Evolutionary conservation across 2,113 vertebrate genomes (phyloP), one percentile per base, ranked within the genome.

Genomic region (Stomatorhinus ivindoensis): DNA sequence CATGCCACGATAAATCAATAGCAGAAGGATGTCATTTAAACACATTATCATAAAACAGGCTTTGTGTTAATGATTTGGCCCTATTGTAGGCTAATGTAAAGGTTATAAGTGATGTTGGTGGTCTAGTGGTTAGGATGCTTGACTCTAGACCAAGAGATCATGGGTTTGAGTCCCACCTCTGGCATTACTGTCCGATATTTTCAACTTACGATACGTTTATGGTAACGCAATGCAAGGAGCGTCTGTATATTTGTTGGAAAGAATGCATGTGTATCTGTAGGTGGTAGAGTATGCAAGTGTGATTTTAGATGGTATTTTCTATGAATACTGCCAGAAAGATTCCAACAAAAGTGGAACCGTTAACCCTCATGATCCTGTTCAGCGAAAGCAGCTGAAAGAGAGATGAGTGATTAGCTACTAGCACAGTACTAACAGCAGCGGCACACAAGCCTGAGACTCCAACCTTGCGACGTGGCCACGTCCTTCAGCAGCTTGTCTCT

Each of bases 391-490:
- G 31, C 31, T 42, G 69, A 76, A 2, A 17, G 69, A 76, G 31
- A 42, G 69, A 76, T 17, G 4, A 13, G 11, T 35, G 13, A 76
- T 42, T 19, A 76, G 11, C 10, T 15, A 42, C 42, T 39, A 17
- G 27, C 69, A 21, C 35, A 8, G 76, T 1, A 44, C 39, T 3
- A 44, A 10, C 82, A 21, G 42, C 21, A 24, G 39, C 0, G 35
- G 19, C 19, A 1, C 21, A 73, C 9, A 24, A 4, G 39, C 51
- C 0, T 53, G 21, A 15, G 10, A 7, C 4, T 27, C 94, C 88
- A 88, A 99, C 98, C 97, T 96, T 94, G 97, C 50, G 87, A 95
- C 0, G 90, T 46, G 15, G 94, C 91, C 2, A 92, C 91, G 11
- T 93, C 94, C 88, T 91, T 92, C 44, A 95, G 91, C 87, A 97